phyloP scores from a whole-genome alignment of 1,140 invertebrate genomes.

The Hylaeus anthracinus region DNA sequence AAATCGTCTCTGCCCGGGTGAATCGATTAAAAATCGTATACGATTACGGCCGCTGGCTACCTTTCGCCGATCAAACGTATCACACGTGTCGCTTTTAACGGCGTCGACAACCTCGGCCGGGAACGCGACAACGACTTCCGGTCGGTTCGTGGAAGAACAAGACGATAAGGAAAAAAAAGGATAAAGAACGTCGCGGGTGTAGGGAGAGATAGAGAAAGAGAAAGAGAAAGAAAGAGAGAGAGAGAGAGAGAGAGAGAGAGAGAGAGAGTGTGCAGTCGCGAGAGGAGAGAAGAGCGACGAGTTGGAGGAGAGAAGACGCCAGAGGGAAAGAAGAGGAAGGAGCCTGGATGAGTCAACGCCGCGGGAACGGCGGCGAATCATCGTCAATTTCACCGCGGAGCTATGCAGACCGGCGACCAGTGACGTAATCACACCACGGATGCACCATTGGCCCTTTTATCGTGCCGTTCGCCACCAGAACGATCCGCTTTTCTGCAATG shows the following conservation, averaged over 20 bases:
- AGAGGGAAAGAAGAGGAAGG: background rate
- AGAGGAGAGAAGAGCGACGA: background rate
- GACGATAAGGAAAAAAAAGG: slow-evolving; percentile 40
- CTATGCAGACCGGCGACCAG: slow-evolving; percentile 44
- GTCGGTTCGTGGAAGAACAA: slow-evolving; percentile 58
- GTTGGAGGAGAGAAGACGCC: background rate
- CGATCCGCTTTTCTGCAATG: slow-evolving; percentile 41
- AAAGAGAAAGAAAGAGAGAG: no score
- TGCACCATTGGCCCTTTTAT: slow-evolving; percentile 47
- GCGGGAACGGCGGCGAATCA: slow-evolving; percentile 47
- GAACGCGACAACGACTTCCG: slow-evolving; percentile 59
- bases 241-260: background rate
- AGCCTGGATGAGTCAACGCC: slow-evolving; percentile 42
- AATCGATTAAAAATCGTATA: slow-evolving; percentile 21
- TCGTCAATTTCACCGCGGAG: slow-evolving; percentile 51
- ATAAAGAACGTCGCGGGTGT: slow-evolving; percentile 9
- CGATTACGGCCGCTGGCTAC: slow-evolving; percentile 3
- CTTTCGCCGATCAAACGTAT: slow-evolving; percentile 13
- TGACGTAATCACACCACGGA: slow-evolving; percentile 50
- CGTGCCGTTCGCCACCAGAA: slow-evolving; percentile 28
- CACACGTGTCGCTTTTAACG: slow-evolving; percentile 42
- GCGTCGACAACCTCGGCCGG: slow-evolving; percentile 28
- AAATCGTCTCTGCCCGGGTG: background rate
- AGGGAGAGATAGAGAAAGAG: background rate
- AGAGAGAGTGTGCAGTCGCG: background rate